These are phyloP conservation scores for Hydrocynus forskahlii DNA, from an alignment of 2,797 vertebrate species.

Conservation along the genomic window DNA sequence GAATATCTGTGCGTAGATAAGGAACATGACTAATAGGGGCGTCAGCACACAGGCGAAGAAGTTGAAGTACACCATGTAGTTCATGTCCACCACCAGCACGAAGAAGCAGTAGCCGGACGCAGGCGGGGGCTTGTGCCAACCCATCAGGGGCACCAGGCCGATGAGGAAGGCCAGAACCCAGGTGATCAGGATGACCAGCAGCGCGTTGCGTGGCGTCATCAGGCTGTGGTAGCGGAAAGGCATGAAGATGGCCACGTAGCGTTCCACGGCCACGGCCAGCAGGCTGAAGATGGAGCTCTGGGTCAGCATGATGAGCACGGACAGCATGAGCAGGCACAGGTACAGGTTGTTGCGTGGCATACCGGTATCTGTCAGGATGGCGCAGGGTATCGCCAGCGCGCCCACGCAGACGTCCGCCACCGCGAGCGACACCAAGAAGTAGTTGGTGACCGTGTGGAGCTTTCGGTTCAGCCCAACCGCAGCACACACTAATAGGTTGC, in stretches of 20 bases:
- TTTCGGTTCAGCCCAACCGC: slow-evolving; percentile 75
- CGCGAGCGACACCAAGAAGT: slow-evolving; percentile 81
- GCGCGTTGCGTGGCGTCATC: slow-evolving; percentile 75
- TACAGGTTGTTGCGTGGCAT: slow-evolving; percentile 74
- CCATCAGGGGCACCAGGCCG: slow-evolving; percentile 78
- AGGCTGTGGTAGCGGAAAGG: slow-evolving; percentile 77
- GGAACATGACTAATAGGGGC: slow-evolving; percentile 77
- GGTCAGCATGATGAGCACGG: slow-evolving; percentile 80
- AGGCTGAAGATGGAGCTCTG: slow-evolving; percentile 84
- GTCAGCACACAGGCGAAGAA: slow-evolving; percentile 73
- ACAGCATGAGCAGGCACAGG: slow-evolving; percentile 81
- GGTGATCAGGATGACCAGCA: slow-evolving; percentile 71
- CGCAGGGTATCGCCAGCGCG: slow-evolving; percentile 79
- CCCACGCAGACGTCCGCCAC: slow-evolving; percentile 81
- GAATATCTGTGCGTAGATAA: slow-evolving; percentile 79
- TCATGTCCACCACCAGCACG: slow-evolving; percentile 72
- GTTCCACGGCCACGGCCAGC: slow-evolving; percentile 79
- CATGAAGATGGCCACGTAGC: slow-evolving; percentile 82
- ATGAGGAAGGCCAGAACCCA: slow-evolving; percentile 75
- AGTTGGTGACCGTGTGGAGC: slow-evolving; percentile 80
- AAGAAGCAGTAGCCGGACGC: slow-evolving; percentile 73
- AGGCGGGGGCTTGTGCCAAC: slow-evolving; percentile 75
- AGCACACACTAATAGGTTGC: slow-evolving; percentile 77
- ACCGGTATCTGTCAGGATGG: slow-evolving; percentile 78
- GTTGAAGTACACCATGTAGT: slow-evolving; percentile 77